These are phyloP conservation scores for Cryptus viduatorius DNA, from an alignment of 2,888 invertebrate genomes.

Conservation along the genomic window DNA sequence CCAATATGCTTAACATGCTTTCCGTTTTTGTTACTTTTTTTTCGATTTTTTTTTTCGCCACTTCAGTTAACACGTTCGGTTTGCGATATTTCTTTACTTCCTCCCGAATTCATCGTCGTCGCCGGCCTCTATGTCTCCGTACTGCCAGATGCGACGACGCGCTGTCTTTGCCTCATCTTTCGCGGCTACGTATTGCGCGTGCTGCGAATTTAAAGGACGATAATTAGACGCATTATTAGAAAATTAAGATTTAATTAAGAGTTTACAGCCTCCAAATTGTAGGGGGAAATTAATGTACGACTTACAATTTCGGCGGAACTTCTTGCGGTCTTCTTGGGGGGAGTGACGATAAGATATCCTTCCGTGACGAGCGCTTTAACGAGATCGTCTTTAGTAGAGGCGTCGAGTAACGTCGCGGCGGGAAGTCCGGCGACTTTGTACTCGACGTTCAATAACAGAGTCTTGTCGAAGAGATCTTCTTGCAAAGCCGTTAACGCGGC, in stretches of 20 bases:
- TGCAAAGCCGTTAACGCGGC: constrained; percentile 89
- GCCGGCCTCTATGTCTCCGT: constrained; percentile 99
- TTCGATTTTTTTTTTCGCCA: constrained; percentile 45
- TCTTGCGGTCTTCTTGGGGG: constrained; percentile 89
- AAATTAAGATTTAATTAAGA: background rate
- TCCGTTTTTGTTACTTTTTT: constrained; percentile 61
- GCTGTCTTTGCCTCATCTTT: constrained; percentile 94
- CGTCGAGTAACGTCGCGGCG: constrained; percentile 87
- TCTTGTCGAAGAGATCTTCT: constrained; percentile 90
- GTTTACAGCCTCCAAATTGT: too few relatives aligned
- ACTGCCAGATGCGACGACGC: constrained; percentile 97
- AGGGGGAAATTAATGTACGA: constrained; percentile 35
- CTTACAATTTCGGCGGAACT: constrained; percentile 91
- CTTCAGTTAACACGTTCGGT: constrained; percentile 13
- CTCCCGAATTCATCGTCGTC: constrained; percentile 89
- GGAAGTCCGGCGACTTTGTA: constrained; percentile 87
- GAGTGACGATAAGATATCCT: constrained; percentile 93
- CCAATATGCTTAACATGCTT: constrained; percentile 57
- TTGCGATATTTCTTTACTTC: constrained; percentile 86
- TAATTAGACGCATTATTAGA: background rate
- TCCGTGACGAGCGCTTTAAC: constrained; percentile 93
- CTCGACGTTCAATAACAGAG: constrained; percentile 94
- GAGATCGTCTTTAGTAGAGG: constrained; percentile 89
- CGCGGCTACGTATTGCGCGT: constrained; percentile 93
- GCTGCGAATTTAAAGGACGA: constrained; percentile 81